Base-by-base conservation (phyloP, 2,797 vertebrate species). In the Lagocephalus sceleratus region DNA sequence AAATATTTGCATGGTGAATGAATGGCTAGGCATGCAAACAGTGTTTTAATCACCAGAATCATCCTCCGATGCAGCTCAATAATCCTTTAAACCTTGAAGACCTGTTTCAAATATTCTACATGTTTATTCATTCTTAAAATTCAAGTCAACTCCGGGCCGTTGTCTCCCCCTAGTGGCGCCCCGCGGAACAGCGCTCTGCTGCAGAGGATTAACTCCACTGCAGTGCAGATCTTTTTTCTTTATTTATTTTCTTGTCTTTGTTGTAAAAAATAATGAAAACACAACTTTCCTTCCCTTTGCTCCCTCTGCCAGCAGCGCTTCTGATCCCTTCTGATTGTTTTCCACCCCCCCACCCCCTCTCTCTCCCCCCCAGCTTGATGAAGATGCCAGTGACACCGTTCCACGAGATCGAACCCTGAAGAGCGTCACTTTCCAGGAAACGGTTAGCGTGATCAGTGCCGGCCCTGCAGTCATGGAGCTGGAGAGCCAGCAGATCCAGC, bases 391-490 rank as follows among this genome's bases (percentile, higher is more conserved):
- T 90, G 90, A 90, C 67, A 74, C 94, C 9, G 1, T 3, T 62
- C 94, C 85, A 43, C 90, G 76, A 80, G 88, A 91, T 75, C 90
- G 85, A 88, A 88, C 90, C 73, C 78, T 82, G 75, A 91, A 91
- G 81, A 90, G 91, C 78, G 94, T 94, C 87, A 93, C 89, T 80
- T 91, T 91, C 85, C 87, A 90, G 77, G 92, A 94, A 71, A 86
- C 94, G 26, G 86, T 92, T 71, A 85, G 89, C 81, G 72, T 92
- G 57, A 90, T 92, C 82, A 73, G 91, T 60, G 78, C 84, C 78
- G 86, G 83, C 47, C 86, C 89, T 63, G 82, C 85, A 73, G 89
- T 82, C 75, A 98, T 98, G 96, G 97, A 98, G 80, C 84, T 96
- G 72, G 94, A 94, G 80, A 90, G 90, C 82, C 93, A 93, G 85